Percentiles rank a stretch among this genome's conserved stretches.
phyloP scores from a whole-genome alignment of 2,888 invertebrate species.

The Pachymerium ferrugineum region DNA sequence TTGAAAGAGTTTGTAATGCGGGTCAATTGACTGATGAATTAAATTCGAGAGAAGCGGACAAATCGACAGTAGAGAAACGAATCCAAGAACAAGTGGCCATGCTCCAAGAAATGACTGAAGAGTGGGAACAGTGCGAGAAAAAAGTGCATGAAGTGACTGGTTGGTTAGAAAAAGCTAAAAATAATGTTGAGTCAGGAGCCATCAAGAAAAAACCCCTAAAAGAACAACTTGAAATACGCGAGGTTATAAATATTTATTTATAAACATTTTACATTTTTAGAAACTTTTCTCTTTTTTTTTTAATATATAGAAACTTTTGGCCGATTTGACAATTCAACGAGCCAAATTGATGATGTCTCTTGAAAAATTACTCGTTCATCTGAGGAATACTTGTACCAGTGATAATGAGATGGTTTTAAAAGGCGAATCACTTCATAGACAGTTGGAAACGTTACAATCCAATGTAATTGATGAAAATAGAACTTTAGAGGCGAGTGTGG shows the following conservation, averaged over 20 bases:
- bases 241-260: constrained; percentile 45
- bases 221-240: constrained; percentile 76
- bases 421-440: constrained; percentile 62
- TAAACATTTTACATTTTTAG: not conserved
- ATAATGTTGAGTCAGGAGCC: constrained; percentile 69
- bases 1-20: constrained; percentile 74
- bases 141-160: constrained; percentile 82
- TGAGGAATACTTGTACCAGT: constrained; percentile 53
- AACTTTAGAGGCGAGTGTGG: constrained; percentile 67
- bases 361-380: constrained; percentile 73
- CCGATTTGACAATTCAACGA: constrained; percentile 81
- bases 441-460: constrained; percentile 63
- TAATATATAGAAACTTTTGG: constrained; percentile 60
- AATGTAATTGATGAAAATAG: constrained; percentile 60
- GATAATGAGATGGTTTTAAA: constrained; percentile 67
- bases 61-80: constrained; percentile 74
- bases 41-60: constrained; percentile 77
- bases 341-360: constrained; percentile 82
- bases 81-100: constrained; percentile 81
- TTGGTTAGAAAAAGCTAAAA: constrained; percentile 82
- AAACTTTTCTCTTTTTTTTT: constrained; percentile 7
- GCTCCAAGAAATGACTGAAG: constrained; percentile 84
- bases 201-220: constrained; percentile 79
- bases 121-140: constrained; percentile 93
- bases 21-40: constrained; percentile 79